Percentiles rank a stretch among this genome's conserved stretches.
Conservation (phyloP, 2,113 vertebrate genomes). For the Prochilodus magdalenae region DNA sequence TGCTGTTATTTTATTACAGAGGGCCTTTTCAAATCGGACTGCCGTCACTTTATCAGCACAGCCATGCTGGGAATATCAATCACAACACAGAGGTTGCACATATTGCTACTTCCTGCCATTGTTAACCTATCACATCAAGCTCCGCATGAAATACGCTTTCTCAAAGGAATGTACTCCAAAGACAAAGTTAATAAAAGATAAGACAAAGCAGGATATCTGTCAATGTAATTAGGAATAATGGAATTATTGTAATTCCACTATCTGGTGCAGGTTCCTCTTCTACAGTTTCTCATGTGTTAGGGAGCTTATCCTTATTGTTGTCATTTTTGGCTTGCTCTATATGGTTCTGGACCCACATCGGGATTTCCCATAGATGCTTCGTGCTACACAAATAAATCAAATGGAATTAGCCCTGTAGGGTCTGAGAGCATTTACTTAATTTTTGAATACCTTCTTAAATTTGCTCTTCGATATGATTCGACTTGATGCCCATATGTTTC, state of each 20-base stretch:
- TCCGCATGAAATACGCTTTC: background rate
- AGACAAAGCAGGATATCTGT: background rate
- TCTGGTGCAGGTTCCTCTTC: background rate
- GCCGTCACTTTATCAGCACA: constrained; percentile 16
- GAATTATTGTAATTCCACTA: background rate
- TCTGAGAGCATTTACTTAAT: no score
- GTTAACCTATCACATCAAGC: constrained; percentile 24
- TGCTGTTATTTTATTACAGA: constrained; percentile 6
- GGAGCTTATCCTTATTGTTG: background rate
- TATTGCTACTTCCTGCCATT: constrained; percentile 13
- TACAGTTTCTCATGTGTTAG: background rate
- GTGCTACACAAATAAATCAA: no score
- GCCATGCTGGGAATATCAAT: constrained; percentile 33
- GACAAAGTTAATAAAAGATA: background rate
- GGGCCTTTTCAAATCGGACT: constrained; percentile 10
- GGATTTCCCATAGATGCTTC: no score
- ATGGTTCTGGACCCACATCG: no score
- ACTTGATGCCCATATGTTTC: no score
- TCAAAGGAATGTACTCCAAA: background rate
- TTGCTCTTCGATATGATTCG: no score
- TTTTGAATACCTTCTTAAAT: no score
- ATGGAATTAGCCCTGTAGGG: no score
- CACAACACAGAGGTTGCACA: constrained; percentile 37
- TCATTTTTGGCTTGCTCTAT: background rate
- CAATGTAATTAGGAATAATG: background rate